Evolutionary conservation across 2,888 invertebrate genomes (phyloP), one percentile per base, ranked within the genome.

Genomic region (Yponomeuta evonymella): DNA sequence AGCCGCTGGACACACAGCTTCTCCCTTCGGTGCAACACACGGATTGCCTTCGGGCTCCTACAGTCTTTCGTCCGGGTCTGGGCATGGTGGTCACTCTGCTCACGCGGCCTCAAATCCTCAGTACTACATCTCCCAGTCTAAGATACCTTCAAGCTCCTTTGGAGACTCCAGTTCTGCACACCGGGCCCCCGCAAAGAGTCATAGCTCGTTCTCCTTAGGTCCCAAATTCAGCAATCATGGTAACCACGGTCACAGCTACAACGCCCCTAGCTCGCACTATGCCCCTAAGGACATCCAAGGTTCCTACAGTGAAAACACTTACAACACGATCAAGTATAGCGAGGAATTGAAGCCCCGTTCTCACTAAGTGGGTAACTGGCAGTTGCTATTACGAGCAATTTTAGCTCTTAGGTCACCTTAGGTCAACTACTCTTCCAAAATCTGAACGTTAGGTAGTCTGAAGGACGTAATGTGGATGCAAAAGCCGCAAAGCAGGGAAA

Each of bases 301-400:
- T 8, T 84, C 91, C 23, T 86, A 86, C 75, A 91, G 91, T 74
- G 90, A 90, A 78, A 83, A 82, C 70, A 78, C 85, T 0, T 93
- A 93, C 77, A 90, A 93, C 76, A 93, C 93, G 8, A 93, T 93
- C 71, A 93, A 92, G 77, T 93, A 93, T 77, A 93, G 93, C 77
- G 87, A 88, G 75, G 90, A 89, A 75, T 76, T 93, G 12, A 92
- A 90, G 71, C 88, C 91, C n/a, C 82, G 82, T 71, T 77, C 73
- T 73, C 83, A 89, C 74, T 88, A 83, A 83, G 3, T 33, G 29
- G 8, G 67, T 68, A 43, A 43, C 23, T 3, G 10, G 33, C 5
- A 48, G n/a, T 30, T 51, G 30, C 12, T 6, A 15, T 70, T 73
- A 23, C 62, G 43, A 70, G 70, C 70, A 63, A 63, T 43, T 58